Conservation (phyloP, 2,888 invertebrate genomes). For the Syrista parreyssii region DNA sequence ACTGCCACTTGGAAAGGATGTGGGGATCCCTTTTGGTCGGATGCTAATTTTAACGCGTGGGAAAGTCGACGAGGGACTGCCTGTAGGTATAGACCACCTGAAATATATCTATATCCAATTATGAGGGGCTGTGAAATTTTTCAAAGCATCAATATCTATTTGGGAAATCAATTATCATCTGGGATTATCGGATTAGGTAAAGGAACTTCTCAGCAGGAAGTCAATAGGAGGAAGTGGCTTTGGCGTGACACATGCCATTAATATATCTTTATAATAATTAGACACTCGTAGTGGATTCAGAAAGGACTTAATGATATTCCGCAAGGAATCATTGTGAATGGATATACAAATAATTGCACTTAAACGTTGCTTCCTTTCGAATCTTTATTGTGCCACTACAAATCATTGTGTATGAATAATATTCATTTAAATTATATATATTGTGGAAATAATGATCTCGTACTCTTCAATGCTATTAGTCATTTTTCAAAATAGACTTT, state of each 20-base stretch:
- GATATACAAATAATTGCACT: neutral
- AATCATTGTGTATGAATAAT: no score
- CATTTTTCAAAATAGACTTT: neutral
- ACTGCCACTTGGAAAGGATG: neutral
- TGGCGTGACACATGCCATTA: neutral
- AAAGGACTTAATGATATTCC: neutral
- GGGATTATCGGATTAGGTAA: neutral
- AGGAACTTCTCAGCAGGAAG: neutral
- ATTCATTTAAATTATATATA: neutral
- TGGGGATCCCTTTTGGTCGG: neutral
- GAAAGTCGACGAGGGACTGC: neutral
- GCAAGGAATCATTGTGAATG: neutral
- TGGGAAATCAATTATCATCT: neutral
- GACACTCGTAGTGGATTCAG: neutral
- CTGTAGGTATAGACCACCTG: neutral
- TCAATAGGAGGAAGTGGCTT: neutral
- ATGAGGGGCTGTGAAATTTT: neutral
- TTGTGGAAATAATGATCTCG: neutral
- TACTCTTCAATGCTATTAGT: neutral
- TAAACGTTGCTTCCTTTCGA: no score
- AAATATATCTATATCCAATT: neutral
- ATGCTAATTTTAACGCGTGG: neutral
- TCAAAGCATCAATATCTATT: neutral
- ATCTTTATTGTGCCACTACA: no score
- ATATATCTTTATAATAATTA: neutral